Evolutionary conservation across 1,140 invertebrate genomes (phyloP).

Genomic region (Sycophaga agraensis): DNA sequence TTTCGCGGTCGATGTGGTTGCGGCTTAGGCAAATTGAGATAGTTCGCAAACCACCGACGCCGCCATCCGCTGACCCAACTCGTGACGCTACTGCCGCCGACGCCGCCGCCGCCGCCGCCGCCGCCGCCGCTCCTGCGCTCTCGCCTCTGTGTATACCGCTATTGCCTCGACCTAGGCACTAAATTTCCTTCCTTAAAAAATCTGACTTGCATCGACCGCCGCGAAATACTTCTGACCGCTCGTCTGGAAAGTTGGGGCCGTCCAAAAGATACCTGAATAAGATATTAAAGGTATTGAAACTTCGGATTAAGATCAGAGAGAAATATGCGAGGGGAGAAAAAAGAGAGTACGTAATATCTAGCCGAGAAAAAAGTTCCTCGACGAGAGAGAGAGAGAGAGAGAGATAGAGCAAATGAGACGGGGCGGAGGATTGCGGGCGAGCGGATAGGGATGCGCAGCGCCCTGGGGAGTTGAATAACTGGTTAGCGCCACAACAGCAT

Average conservation of each 20-base stretch:
- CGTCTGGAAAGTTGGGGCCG: too few relatives aligned
- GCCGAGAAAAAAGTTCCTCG: too few relatives aligned
- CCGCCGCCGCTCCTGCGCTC: neutral
- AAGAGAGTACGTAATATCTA: too few relatives aligned
- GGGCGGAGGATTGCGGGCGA: neutral
- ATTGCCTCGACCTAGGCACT: too few relatives aligned
- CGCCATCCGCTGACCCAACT: conserved; percentile 15
- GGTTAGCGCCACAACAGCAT: neutral
- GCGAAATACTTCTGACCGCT: too few relatives aligned
- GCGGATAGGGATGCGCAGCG: neutral
- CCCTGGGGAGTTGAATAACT: neutral
- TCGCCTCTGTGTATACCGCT: too few relatives aligned
- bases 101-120: neutral
- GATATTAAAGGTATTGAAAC: neutral
- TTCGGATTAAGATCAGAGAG: neutral
- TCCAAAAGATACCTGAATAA: neutral
- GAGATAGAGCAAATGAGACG: neutral
- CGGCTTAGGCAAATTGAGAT: conserved; percentile 59
- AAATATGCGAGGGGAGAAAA: too few relatives aligned
- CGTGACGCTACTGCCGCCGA: conserved; percentile 4
- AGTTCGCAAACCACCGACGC: conserved; percentile 54
- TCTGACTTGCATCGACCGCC: too few relatives aligned
- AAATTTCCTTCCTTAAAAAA: too few relatives aligned
- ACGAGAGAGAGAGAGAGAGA: neutral
- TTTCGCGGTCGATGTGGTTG: conserved; percentile 54